phyloP scores from a whole-genome alignment of 2,113 vertebrate species.

The Coptodon rendalli region DNA sequence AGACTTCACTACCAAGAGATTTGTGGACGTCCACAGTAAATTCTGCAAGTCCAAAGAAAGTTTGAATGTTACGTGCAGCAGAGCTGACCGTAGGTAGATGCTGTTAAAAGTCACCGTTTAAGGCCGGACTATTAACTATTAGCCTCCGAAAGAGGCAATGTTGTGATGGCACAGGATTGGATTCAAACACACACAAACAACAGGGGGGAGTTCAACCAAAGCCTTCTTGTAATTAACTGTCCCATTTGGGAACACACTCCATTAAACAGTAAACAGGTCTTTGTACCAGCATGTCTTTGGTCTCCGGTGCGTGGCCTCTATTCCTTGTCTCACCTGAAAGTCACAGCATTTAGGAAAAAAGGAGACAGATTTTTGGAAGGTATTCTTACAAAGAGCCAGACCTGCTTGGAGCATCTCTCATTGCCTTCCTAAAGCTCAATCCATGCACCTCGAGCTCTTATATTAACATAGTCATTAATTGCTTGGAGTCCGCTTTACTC shows the following conservation, averaged over 20 bases:
- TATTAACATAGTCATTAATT: background rate
- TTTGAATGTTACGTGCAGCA: background rate
- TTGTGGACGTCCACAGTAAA: background rate
- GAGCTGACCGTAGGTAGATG: background rate
- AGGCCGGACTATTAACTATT: background rate
- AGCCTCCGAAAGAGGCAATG: background rate
- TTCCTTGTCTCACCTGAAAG: slow-evolving; percentile 11
- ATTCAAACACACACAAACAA: slow-evolving; percentile 4
- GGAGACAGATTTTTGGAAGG: background rate
- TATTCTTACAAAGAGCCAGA: background rate
- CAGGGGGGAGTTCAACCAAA: background rate
- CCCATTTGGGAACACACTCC: slow-evolving; percentile 22
- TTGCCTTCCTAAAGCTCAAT: slow-evolving; percentile 1
- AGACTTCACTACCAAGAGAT: background rate
- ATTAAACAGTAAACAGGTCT: slow-evolving; percentile 39
- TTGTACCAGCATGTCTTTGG: background rate
- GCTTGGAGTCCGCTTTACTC: background rate
- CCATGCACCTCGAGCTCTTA: background rate
- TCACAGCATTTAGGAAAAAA: background rate
- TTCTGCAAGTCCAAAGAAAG: background rate
- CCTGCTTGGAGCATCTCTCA: background rate
- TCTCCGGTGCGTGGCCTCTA: background rate
- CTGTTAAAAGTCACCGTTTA: background rate
- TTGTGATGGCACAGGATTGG: background rate
- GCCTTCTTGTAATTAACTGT: slow-evolving; percentile 30